Conservation (phyloP, 2,797 vertebrate genomes). For the Pipistrellus nathusii region DNA sequence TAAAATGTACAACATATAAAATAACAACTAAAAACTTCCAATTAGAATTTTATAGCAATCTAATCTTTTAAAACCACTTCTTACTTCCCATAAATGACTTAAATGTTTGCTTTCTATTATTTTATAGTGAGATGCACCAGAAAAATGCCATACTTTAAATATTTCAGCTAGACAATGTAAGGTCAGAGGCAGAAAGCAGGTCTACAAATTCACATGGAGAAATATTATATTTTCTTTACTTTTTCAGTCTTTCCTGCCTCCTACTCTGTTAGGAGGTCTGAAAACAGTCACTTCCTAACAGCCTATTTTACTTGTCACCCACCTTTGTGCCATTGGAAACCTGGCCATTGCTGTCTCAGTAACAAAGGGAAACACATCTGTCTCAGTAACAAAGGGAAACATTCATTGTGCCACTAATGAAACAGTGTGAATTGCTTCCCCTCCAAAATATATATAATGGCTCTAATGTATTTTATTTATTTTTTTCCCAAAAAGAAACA, state of each 20-base stretch:
- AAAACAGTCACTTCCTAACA: slow-evolving; percentile 79
- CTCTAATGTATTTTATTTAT: slow-evolving; percentile 83
- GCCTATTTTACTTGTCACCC: slow-evolving; percentile 76
- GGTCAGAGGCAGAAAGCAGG: not conserved
- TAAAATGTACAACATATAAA: slow-evolving; percentile 30
- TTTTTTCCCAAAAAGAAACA: slow-evolving; percentile 77
- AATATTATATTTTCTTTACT: not conserved
- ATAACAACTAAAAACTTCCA: slow-evolving; percentile 31
- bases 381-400: slow-evolving; percentile 85
- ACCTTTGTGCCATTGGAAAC: slow-evolving; percentile 85
- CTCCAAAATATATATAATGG: slow-evolving; percentile 71
- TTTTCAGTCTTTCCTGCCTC: slow-evolving; percentile 11
- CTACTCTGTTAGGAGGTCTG: slow-evolving; percentile 47
- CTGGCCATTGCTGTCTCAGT: slow-evolving; percentile 86
- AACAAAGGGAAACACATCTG: slow-evolving; percentile 84
- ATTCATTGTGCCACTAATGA: slow-evolving; percentile 76
- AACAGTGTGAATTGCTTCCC: slow-evolving; percentile 74
- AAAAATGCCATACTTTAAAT: slow-evolving; percentile 72
- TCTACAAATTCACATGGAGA: not conserved
- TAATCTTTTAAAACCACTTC: not conserved
- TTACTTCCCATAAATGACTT: slow-evolving; percentile 42
- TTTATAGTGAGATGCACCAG: slow-evolving; percentile 62
- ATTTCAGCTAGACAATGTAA: not conserved
- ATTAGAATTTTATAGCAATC: not conserved
- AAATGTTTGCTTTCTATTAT: slow-evolving; percentile 49